Evolutionary conservation across 2,888 invertebrate genomes (phyloP), one percentile per base, ranked within the genome.

Genomic region (Synanthedon tipuliformis): DNA sequence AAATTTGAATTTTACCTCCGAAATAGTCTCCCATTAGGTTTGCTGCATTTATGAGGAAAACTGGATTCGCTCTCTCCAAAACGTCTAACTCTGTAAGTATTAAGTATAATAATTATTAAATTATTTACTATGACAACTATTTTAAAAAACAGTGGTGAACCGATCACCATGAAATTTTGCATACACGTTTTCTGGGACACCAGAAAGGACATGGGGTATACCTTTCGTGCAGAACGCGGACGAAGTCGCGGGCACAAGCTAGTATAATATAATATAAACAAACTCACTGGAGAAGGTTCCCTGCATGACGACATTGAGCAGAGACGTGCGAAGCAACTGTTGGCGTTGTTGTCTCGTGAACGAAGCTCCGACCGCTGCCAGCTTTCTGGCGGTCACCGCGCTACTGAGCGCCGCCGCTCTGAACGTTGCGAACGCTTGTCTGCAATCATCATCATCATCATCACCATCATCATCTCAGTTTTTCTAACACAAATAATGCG

Each of bases 11-110:
- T 10, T 23, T 61, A 85, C 86, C 86, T 59, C 85, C 84, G 60
- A 87, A 87, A 61, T 87, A 87, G 54, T 87, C 87, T 8, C 87
- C 87, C 81, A 87, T 84, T 0, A 87, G 71, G 48, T 86, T 86
- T 0, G 85, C 80, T 0, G 87, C 86, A 52, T 87, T 87, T 52
- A 85, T 82, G 41, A 87, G 59, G 55, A 79, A 84, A 50, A 78
- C 58, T 0, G 86, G 85, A 51, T 84, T 83, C 0, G 83, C 71
- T 1, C 81, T 63, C 58, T 86, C 83, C 55, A 86, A 53, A 0
- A 85, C 65, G n/a, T 86, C 85, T 55, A 87, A 52, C 64, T 84
- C 86, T 87, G 78, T 51, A 77, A 80, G 23, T n/a, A n/a, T 0
- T 56, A 54, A n/a, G n/a, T 53, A 54, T 18, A 18, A 18, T 18